phyloP scores from a whole-genome alignment of 2,888 invertebrate genomes.

The Tetranychus truncatus region DNA sequence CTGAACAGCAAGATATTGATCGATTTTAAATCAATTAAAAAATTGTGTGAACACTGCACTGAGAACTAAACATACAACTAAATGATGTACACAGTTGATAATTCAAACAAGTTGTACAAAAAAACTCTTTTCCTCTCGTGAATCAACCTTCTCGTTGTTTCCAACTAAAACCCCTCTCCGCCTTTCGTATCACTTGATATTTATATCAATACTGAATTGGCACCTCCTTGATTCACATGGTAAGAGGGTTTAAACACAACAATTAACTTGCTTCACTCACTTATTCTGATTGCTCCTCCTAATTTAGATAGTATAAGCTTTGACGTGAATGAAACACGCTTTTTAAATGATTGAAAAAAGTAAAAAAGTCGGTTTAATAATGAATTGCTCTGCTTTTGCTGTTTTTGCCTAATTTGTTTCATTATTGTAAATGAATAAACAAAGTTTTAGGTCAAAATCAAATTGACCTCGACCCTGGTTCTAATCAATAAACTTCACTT shows the following conservation, averaged over 20 bases:
- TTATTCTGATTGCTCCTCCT: neutral
- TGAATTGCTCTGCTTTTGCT: too few relatives aligned
- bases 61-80: neutral
- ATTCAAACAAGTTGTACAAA: too few relatives aligned
- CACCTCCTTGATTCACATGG: neutral
- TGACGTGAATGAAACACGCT: too few relatives aligned
- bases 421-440: too few relatives aligned
- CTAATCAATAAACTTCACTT: too few relatives aligned
- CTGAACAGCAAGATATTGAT: neutral
- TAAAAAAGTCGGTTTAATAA: too few relatives aligned
- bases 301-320: neutral
- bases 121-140: neutral
- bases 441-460: too few relatives aligned
- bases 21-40: neutral
- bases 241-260: neutral
- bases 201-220: neutral
- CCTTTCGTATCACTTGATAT: neutral
- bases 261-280: neutral
- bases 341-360: too few relatives aligned
- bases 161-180: conserved; percentile 1
- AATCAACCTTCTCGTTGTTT: conserved; percentile 3
- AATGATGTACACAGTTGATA: too few relatives aligned
- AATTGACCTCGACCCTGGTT: too few relatives aligned
- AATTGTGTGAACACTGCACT: neutral
- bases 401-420: too few relatives aligned